Evolutionary conservation across 2,888 invertebrate genomes (phyloP).

Genomic region (Andrena minutula): DNA sequence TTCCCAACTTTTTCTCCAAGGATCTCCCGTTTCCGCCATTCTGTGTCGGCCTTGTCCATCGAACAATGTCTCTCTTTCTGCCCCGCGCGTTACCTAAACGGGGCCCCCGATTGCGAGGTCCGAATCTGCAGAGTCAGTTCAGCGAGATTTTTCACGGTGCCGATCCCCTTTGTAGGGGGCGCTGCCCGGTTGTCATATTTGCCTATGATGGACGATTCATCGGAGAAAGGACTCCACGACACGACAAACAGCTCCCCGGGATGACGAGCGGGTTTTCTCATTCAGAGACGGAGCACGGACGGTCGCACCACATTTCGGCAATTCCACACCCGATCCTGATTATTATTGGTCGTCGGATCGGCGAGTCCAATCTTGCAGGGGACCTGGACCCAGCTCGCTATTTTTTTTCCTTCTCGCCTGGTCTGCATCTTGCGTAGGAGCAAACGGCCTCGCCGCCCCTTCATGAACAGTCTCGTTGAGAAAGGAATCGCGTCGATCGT

Average conservation of each 20-base stretch:
- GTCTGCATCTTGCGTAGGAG: constrained; percentile 18
- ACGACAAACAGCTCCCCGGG: constrained; percentile 77
- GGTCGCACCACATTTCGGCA: constrained; percentile 79
- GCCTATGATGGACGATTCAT: constrained; percentile 84
- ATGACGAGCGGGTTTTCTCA: constrained; percentile 83
- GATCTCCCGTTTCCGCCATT: constrained; percentile 34
- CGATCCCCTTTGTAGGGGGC: constrained; percentile 79
- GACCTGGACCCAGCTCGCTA: background rate
- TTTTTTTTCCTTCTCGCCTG: background rate
- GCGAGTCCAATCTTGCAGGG: constrained; percentile 72
- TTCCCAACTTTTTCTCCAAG: constrained; percentile 43
- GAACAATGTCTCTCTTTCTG: constrained; percentile 13
- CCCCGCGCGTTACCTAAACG: constrained; percentile 25
- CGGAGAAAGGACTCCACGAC: constrained; percentile 65
- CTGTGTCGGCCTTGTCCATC: constrained; percentile 24
- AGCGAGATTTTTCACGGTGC: constrained; percentile 83
- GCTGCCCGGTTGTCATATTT: constrained; percentile 84
- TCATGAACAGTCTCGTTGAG: constrained; percentile 26
- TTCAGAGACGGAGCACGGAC: constrained; percentile 64
- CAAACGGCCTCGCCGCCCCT: background rate
- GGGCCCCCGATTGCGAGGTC: constrained; percentile 72
- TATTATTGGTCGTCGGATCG: constrained; percentile 77
- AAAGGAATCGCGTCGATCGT: constrained; percentile 48
- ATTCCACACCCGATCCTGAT: constrained; percentile 76
- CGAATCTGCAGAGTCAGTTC: constrained; percentile 83